Conservation (phyloP, 2,888 invertebrate genomes). For the Temnothorax unifasciatus region DNA sequence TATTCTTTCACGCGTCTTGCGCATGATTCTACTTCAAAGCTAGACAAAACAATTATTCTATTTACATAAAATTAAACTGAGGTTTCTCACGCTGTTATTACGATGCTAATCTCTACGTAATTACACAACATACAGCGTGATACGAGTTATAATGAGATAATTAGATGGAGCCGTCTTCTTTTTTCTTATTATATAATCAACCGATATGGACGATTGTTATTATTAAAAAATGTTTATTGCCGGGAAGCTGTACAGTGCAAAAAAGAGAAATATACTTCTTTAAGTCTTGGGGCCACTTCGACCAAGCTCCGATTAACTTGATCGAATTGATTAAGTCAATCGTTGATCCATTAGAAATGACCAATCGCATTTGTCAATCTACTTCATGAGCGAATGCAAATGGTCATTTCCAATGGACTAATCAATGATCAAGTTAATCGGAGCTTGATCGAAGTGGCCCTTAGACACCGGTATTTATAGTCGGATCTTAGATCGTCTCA, state of each 20-base stretch:
- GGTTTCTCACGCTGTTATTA: background rate
- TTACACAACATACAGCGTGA: background rate
- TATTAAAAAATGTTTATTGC: background rate
- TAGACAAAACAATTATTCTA: background rate
- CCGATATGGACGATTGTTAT: background rate
- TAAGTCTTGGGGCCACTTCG: too few species aligned
- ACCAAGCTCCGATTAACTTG: too few species aligned
- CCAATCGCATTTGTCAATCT: too few species aligned
- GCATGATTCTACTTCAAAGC: constrained; percentile 19
- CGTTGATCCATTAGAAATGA: too few species aligned
- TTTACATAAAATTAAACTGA: constrained; percentile 17
- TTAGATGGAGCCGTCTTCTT: background rate
- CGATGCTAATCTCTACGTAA: background rate
- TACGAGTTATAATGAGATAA: background rate
- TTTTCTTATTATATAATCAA: background rate
- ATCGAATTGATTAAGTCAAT: too few species aligned
- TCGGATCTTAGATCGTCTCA: too few species aligned
- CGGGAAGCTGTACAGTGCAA: background rate
- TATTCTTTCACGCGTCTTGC: background rate
- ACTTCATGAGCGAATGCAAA: too few species aligned
- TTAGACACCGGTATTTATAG: too few species aligned
- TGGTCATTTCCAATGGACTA: too few species aligned
- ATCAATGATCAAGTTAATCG: too few species aligned
- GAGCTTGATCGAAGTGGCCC: too few species aligned
- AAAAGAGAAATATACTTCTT: too few species aligned